Evolutionary conservation across 2,113 vertebrate species (phyloP), one percentile per base, ranked within the genome.

Genomic region (Callopanchax toddi): DNA sequence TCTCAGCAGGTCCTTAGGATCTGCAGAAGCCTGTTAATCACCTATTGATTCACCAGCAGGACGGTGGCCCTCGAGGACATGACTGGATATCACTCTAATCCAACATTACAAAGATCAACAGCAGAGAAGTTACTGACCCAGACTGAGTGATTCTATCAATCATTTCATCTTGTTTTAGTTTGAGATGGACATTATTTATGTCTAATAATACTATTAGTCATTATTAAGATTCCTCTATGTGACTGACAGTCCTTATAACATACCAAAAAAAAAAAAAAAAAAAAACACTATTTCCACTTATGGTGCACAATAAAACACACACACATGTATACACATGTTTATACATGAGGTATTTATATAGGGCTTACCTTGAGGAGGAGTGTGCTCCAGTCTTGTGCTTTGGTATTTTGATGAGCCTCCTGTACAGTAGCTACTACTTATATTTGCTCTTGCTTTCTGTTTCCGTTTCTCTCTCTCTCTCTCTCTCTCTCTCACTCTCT

Each of bases 381-480:
- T 73, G 67, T 60, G 37, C 16, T 18, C 11, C 36, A 66, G 32
- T 57, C 11, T 46, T 34, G 75, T 73, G 39, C 43, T 76, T 11
- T 4, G 40, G 75, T 73, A 36, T 39, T 76, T 11, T 4, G 40
- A 6, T 70, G 46, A 65, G 13, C 15, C 42, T 26, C 26, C 18
- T 20, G n/a, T 43, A 67, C 34, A 51, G 6, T 72, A 29, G 2
- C 9, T 23, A 3, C 34, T 37, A 3, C 36, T 11, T 62, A 74
- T 87, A 84, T 86, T 79, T 60, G 12, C 18, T 39, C 52, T 74
- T 83, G 20, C 59, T 90, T 90, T 90, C 72, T 3, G 59, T 90
- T 88, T 86, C 81, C 39, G 0, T 70, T 44, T 52, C 58, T 53
- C 49, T 43, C 18, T 32, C 3, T 20, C 23, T 20, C 29, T 44